Evolutionary conservation across 2,888 invertebrate species (phyloP).

Genomic region (Drosophila longiperda): DNA sequence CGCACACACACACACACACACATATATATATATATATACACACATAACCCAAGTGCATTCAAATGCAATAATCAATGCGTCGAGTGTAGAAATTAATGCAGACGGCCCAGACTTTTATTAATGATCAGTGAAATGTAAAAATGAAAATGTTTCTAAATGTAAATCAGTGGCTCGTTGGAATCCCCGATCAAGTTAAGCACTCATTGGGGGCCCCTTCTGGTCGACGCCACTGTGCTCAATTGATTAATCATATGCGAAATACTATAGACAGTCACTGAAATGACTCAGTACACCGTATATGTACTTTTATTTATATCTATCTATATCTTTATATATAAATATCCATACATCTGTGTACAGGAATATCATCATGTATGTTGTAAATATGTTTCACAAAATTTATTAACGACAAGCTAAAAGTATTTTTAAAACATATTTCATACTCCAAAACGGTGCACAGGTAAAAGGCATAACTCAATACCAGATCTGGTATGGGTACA

Average conservation of each 20-base stretch:
- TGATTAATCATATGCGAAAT: constrained; percentile 72
- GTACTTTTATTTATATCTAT: neutral
- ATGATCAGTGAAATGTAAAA: constrained; percentile 74
- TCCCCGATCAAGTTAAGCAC: neutral
- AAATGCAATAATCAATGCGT: constrained; percentile 26
- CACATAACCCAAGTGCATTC: constrained; percentile 31
- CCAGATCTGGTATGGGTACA: constrained; percentile 17
- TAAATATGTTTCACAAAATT: constrained; percentile 64
- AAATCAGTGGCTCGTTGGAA: constrained; percentile 25
- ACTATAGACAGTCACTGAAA: constrained; percentile 57
- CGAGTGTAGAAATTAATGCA: constrained; percentile 32
- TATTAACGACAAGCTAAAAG: constrained; percentile 69
- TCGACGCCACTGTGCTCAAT: constrained; percentile 54
- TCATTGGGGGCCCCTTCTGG: constrained; percentile 6
- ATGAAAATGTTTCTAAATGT: constrained; percentile 59
- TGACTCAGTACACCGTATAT: constrained; percentile 63
- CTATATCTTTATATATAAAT: neutral
- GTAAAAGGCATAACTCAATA: constrained; percentile 31
- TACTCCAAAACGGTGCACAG: constrained; percentile 58
- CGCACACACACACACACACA: constrained; percentile 33
- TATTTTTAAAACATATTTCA: constrained; percentile 68
- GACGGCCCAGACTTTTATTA: constrained; percentile 77
- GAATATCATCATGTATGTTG: constrained; percentile 28
- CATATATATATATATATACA: neutral
- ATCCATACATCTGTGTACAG: constrained; percentile 10